Percentiles rank a stretch among this genome's conserved stretches.
Conservation (phyloP, 2,797 vertebrate genomes). For the Oreonectes daqikongensis region DNA sequence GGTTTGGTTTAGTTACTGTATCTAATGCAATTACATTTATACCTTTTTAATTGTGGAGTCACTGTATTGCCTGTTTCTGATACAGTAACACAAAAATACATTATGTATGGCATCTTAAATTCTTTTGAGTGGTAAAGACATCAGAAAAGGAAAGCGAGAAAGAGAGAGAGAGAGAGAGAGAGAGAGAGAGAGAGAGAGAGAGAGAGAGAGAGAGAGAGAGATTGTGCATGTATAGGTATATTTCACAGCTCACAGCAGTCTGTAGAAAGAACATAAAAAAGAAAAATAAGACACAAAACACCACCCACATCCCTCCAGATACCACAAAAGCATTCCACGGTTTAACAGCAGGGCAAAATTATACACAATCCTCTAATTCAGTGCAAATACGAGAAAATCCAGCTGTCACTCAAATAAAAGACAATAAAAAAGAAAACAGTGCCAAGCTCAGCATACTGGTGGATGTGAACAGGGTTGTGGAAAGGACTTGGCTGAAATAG, state of each 20-base stretch:
- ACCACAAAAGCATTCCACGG: conserved; percentile 45
- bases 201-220: neutral
- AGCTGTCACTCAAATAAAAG: conserved; percentile 11
- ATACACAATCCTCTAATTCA: conserved; percentile 44
- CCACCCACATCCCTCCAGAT: conserved; percentile 57
- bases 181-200: neutral
- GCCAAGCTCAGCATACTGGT: conserved; percentile 39
- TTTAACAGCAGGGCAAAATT: conserved; percentile 44
- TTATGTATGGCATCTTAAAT: no score
- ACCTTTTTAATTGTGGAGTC: no score
- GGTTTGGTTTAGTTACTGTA: no score
- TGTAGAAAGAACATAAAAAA: conserved; percentile 16
- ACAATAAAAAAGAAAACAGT: conserved; percentile 22
- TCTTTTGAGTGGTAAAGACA: conserved; percentile 24
- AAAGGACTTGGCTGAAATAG: conserved; percentile 15
- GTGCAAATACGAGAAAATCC: conserved; percentile 18
- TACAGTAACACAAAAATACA: no score
- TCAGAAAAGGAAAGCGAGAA: neutral
- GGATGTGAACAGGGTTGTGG: neutral
- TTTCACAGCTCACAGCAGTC: conserved; percentile 1
- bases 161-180: neutral
- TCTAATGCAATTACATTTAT: no score
- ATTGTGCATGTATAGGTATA: neutral
- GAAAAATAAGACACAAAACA: neutral
- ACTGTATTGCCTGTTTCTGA: no score